Percentiles rank a stretch among this genome's conserved stretches.
Conservation (phyloP, 2,888 invertebrate genomes). For the Entomobrya multifasciata region DNA sequence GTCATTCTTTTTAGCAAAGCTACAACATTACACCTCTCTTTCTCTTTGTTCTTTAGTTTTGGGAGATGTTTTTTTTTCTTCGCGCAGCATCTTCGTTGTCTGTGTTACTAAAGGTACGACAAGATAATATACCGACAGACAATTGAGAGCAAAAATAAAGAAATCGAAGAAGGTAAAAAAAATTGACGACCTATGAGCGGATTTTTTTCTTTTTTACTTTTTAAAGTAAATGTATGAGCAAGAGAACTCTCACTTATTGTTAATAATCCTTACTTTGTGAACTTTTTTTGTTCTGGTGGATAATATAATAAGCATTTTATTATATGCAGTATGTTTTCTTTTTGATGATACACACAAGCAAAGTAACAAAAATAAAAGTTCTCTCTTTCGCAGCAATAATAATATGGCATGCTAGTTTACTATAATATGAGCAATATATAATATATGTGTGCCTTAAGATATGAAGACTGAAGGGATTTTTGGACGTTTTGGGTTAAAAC, state of each 20-base stretch:
- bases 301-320: not conserved
- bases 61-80: not conserved
- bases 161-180: conserved; percentile 24
- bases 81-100: not conserved
- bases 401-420: not conserved
- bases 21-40: not conserved
- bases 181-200: conserved; percentile 46
- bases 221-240: not conserved
- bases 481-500: not conserved
- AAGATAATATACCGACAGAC: not conserved
- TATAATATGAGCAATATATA: not conserved
- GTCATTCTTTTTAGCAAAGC: conserved; percentile 8
- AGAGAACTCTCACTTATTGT: conserved; percentile 55
- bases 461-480: not conserved
- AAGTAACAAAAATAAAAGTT: conserved; percentile 1
- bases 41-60: not conserved
- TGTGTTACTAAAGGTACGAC: not conserved
- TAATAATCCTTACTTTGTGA: conserved; percentile 39
- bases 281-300: conserved; percentile 1
- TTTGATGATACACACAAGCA: not conserved
- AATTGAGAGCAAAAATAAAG: conserved; percentile 12
- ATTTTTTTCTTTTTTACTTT: conserved; percentile 36
- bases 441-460: not conserved
- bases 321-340: conserved; percentile 7
- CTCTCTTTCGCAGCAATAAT: not conserved